A percentile compares a stretch with the other conserved stretches of the same genome.
Evolutionary conservation across 2,888 invertebrate genomes (phyloP).

Genomic region (Ethmia dodecea): DNA sequence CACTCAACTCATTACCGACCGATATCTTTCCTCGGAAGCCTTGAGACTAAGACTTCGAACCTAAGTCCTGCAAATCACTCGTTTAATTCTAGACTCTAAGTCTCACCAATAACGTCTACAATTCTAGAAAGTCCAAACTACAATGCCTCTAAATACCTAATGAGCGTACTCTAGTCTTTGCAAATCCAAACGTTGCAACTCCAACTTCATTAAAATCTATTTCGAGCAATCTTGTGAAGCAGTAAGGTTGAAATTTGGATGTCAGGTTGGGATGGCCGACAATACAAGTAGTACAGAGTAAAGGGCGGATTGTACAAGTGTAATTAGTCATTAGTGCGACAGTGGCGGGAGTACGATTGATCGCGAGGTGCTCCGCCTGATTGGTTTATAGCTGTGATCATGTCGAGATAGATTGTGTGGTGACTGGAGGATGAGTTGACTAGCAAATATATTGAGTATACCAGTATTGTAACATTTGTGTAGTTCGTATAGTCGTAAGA

Average conservation of each 20-base stretch:
- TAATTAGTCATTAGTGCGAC: slow-evolving; percentile 71
- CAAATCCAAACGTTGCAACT: slow-evolving; percentile 46
- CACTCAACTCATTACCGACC: slow-evolving; percentile 69
- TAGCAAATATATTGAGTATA: too few relatives aligned
- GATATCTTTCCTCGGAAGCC: slow-evolving; percentile 63
- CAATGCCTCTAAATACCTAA: slow-evolving; percentile 64
- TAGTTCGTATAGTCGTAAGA: too few relatives aligned
- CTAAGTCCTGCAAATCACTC: slow-evolving; percentile 25
- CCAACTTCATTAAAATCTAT: slow-evolving; percentile 19
- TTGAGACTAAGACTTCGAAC: slow-evolving; percentile 35
- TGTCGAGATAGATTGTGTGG: too few relatives aligned
- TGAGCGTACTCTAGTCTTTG: slow-evolving; percentile 47
- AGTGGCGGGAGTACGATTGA: slow-evolving; percentile 60
- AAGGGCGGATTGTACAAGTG: slow-evolving; percentile 61
- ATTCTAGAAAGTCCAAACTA: slow-evolving; percentile 19
- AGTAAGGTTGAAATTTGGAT: slow-evolving; percentile 33
- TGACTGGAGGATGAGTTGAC: too few relatives aligned
- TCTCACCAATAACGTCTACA: slow-evolving; percentile 20
- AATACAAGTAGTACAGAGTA: slow-evolving; percentile 45
- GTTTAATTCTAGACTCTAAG: slow-evolving; percentile 19
- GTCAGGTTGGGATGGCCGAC: slow-evolving; percentile 16
- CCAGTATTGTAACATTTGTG: too few relatives aligned
- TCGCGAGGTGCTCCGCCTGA: slow-evolving; percentile 40
- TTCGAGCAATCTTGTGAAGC: slow-evolving; percentile 16
- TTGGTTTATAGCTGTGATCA: slow-evolving; percentile 45